phyloP scores from a whole-genome alignment of 2,113 vertebrate genomes.

The Hippopotamus amphibius region DNA sequence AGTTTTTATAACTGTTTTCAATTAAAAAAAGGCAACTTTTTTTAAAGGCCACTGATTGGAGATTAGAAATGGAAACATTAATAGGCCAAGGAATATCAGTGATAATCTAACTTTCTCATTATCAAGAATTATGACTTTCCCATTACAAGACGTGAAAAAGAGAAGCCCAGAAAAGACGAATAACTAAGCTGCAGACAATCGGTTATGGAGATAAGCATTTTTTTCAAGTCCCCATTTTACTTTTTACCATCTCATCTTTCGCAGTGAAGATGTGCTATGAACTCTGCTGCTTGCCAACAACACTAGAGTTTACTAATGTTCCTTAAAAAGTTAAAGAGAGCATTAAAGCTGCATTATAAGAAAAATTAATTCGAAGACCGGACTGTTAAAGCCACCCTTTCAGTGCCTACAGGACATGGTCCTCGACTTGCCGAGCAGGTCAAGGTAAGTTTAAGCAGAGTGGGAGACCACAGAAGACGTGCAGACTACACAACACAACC shows the following conservation, averaged over 20 bases:
- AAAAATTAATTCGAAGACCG: background rate
- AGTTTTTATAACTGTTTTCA: background rate
- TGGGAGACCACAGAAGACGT: accelerated
- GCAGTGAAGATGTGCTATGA: background rate
- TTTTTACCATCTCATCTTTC: background rate
- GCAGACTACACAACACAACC: too few species aligned
- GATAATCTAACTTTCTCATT: background rate
- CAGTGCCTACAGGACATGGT: background rate
- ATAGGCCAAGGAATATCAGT: background rate
- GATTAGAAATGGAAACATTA: background rate
- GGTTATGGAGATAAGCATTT: background rate
- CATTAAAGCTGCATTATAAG: background rate
- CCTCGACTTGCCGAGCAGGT: too few species aligned
- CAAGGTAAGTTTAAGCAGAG: background rate
- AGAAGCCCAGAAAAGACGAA: background rate
- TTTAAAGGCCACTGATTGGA: background rate
- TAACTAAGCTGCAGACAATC: background rate
- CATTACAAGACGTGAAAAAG: background rate
- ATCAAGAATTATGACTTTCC: background rate
- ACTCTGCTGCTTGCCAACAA: background rate
- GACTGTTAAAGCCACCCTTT: background rate
- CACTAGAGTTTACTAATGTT: background rate
- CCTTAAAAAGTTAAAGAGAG: background rate
- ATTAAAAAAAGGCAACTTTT: background rate
- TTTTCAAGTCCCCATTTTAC: background rate